Evolutionary conservation across 1,140 invertebrate genomes (phyloP).

Genomic region (Ridgeia piscesae): DNA sequence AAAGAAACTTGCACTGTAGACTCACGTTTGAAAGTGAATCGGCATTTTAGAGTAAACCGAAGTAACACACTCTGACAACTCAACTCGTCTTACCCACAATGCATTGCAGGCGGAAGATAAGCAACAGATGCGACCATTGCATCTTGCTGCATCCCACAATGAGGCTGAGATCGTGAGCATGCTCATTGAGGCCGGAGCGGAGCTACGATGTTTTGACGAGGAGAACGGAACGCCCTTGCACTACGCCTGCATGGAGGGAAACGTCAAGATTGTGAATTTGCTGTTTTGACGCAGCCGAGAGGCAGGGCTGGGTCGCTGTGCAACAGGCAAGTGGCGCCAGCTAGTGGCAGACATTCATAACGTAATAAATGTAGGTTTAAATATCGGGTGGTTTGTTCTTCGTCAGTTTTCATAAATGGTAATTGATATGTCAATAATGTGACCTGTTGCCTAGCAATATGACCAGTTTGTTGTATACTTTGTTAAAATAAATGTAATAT

Average conservation of each 20-base stretch:
- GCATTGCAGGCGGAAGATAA: constrained; percentile 55
- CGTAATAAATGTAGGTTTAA: too few relatives aligned
- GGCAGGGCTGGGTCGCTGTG: constrained; percentile 43
- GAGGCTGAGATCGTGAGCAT: constrained; percentile 73
- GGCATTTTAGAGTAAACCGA: background rate
- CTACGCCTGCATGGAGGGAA: constrained; percentile 55
- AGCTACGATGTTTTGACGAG: constrained; percentile 59
- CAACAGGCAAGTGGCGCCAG: constrained; percentile 36
- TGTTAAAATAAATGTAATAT: too few relatives aligned
- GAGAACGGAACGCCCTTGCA: constrained; percentile 57
- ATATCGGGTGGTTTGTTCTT: too few relatives aligned
- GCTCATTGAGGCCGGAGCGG: constrained; percentile 72
- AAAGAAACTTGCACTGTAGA: too few relatives aligned
- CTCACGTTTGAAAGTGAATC: too few relatives aligned
- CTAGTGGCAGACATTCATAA: too few relatives aligned
- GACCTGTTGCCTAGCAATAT: too few relatives aligned
- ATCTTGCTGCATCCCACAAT: constrained; percentile 78
- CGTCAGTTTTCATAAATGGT: too few relatives aligned
- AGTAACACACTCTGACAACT: background rate
- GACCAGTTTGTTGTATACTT: too few relatives aligned
- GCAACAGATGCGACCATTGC: constrained; percentile 69
- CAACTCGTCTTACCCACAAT: constrained; percentile 18
- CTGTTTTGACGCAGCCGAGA: constrained; percentile 51
- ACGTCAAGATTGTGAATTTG: constrained; percentile 48
- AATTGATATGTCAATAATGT: too few relatives aligned